A percentile compares a stretch with the other conserved stretches of the same genome.
Evolutionary conservation across 37 sponge, comb jelly and placozoan species (phyloP).

Genomic region (Chondrilla cf. caribensis): DNA sequence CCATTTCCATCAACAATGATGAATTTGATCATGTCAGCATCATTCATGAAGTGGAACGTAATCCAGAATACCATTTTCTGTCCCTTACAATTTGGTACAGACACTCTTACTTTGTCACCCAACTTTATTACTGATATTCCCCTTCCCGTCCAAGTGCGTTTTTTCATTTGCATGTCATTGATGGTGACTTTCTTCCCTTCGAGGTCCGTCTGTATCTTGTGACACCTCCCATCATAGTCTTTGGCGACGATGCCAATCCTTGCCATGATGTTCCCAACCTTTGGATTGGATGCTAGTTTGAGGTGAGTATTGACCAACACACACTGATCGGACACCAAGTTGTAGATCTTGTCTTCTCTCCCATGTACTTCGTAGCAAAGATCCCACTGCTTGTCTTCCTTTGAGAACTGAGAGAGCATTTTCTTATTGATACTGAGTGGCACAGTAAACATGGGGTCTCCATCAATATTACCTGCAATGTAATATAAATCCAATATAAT

Average conservation of each 20-base stretch:
- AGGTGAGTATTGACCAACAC: constrained; percentile 62
- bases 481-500: too few relatives aligned
- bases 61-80: constrained; percentile 12
- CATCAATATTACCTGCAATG: constrained; percentile 4
- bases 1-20: not conserved
- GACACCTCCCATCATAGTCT: constrained; percentile 7
- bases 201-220: not conserved
- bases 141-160: not conserved
- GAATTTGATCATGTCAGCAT: constrained; percentile 30
- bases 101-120: not conserved
- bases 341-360: constrained; percentile 25
- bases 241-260: constrained; percentile 9
- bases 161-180: not conserved
- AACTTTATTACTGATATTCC: constrained; percentile 1
- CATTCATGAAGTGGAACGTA: not conserved
- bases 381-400: not conserved
- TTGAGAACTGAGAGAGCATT: not conserved
- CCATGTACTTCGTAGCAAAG: constrained; percentile 76
- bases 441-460: constrained; percentile 18
- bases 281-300: constrained; percentile 28
- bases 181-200: not conserved
- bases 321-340: constrained; percentile 61
- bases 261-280: constrained; percentile 31
- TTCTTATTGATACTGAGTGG: not conserved
- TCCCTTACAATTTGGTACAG: constrained; percentile 25